Base-by-base conservation (phyloP, 2,888 invertebrate genomes). In the Phyto melanocephala region DNA sequence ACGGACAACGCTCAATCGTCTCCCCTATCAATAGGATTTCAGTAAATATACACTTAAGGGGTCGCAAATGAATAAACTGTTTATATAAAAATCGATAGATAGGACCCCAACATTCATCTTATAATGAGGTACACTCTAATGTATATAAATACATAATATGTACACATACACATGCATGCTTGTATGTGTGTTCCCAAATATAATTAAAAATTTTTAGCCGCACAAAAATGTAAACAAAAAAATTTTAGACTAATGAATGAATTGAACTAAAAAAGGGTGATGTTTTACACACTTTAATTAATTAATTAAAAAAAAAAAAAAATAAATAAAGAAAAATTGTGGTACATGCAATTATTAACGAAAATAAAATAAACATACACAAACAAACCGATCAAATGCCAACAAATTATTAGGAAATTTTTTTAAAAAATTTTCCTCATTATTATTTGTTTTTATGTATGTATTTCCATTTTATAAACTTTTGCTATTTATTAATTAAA, bases 201-300 rank as follows among this genome's bases (percentile, higher is more conserved):
- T n/a, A n/a, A 24, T 54, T 5, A 28, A 20, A 33, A 45, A 63
- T 33, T 37, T 50, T n/a, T 50, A 58, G 17, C n/a, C 15, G 28
- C 13, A 60, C 42, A 52, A 28, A 60, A 42, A 15, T 50, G 13
- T 0, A 8, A 45, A 22, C 17, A 35, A 58, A 52, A 2, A 11
- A 4, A 37, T 37, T 28, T 42, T 10, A 40, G 40, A 50, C 28
- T 62, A 72, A 62, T 52, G 72, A 72, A 72, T 62, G 72, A 72
- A 62, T 50, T 6, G 47, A 52, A 40, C 20, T n/a, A 4, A 28
- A 17, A 40, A 42, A 28, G 33, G 50, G 42, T 37, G 40, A 40
- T 60, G 35, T 40, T 52, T 54, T 17, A 58, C 62, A 58, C 52
- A 54, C 35, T 63, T 65, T 65, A 45, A 75, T 75, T 75, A 75